Evolutionary conservation across 2,888 invertebrate species (phyloP).

Genomic region (Callosobruchus maculatus): DNA sequence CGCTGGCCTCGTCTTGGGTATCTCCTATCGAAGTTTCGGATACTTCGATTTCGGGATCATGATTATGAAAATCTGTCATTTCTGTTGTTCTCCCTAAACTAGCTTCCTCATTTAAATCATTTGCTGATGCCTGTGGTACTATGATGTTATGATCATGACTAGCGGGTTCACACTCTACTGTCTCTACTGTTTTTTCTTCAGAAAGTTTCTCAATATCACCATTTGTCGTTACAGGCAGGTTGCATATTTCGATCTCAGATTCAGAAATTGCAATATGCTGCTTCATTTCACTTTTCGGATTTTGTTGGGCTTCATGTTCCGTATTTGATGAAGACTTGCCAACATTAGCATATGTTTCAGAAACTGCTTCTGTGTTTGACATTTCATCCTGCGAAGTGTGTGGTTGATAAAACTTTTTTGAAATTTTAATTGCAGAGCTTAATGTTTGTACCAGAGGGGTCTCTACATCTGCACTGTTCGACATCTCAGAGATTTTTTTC

Average conservation of each 20-base stretch:
- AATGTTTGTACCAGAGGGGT: background rate
- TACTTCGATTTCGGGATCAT: too few relatives aligned
- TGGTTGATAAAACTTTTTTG: background rate
- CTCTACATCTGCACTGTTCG: background rate
- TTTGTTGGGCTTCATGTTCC: background rate
- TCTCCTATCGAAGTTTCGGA: background rate
- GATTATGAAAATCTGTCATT: too few relatives aligned
- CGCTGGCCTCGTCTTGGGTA: background rate
- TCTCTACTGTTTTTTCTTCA: background rate
- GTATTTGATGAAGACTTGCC: too few relatives aligned
- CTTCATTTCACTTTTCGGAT: background rate
- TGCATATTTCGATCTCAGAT: background rate
- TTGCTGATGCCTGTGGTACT: too few relatives aligned
- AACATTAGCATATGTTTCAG: too few relatives aligned
- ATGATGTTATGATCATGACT: background rate
- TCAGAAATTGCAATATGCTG: background rate
- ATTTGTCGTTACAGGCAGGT: background rate
- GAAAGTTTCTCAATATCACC: background rate
- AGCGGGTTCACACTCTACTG: background rate
- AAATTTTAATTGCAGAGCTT: background rate
- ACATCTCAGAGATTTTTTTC: background rate
- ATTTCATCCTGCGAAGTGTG: background rate
- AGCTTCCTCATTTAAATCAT: too few relatives aligned
- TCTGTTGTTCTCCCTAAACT: too few relatives aligned
- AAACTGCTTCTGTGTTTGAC: background rate